Percentiles rank a stretch among this genome's conserved stretches.
Conservation (phyloP, 2,113 vertebrate genomes). For the Nycticorax nycticorax region DNA sequence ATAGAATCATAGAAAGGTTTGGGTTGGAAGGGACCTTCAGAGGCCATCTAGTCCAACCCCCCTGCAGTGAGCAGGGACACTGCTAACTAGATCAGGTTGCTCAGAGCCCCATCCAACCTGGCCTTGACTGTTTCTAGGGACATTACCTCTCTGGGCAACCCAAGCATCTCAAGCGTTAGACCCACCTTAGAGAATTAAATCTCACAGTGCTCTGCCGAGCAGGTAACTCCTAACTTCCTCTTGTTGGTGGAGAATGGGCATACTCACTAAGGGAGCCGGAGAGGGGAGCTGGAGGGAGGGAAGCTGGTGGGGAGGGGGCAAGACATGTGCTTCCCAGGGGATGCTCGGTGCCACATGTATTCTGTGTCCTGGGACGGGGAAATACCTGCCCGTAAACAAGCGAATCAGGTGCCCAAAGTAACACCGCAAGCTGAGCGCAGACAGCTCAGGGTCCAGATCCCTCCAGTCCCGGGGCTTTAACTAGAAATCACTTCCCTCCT, state of each 20-base stretch:
- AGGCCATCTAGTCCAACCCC: too few relatives aligned
- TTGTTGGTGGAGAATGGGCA: neutral
- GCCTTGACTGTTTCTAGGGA: too few relatives aligned
- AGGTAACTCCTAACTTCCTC: neutral
- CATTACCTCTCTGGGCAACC: too few relatives aligned
- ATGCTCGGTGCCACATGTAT: neutral
- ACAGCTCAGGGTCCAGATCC: neutral
- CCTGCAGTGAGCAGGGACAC: too few relatives aligned
- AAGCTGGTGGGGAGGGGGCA: fast-evolving
- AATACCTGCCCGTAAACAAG: neutral
- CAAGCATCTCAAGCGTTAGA: fast-evolving
- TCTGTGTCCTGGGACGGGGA: fast-evolving
- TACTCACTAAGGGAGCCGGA: neutral
- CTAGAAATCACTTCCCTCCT: neutral
- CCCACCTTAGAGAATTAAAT: neutral
- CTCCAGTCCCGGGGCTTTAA: neutral
- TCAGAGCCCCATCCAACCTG: too few relatives aligned
- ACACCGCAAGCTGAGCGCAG: neutral
- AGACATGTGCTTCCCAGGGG: neutral
- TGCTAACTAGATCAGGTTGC: too few relatives aligned
- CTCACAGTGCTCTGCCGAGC: neutral
- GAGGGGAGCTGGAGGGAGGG: neutral
- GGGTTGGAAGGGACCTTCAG: too few relatives aligned
- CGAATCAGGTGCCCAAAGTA: neutral
- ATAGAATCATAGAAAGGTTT: too few relatives aligned